Evolutionary conservation across 2,113 vertebrate genomes (phyloP).

Genomic region (Platysternon megacephalum): DNA sequence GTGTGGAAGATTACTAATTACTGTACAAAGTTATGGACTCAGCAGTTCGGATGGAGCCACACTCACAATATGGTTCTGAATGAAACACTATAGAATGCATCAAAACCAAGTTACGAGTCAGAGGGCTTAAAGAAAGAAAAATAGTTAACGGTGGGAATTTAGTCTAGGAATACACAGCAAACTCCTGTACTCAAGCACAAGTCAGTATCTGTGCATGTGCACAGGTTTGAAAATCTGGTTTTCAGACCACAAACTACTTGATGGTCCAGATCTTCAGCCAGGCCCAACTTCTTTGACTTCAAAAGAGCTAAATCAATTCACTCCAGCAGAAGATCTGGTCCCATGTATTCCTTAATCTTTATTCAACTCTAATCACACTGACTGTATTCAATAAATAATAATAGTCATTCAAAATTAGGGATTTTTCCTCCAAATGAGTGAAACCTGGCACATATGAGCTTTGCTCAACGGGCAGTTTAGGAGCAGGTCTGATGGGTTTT

Average conservation of each 20-base stretch:
- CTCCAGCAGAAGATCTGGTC: neutral
- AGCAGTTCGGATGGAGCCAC: neutral
- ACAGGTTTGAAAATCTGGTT: neutral
- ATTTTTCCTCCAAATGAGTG: neutral
- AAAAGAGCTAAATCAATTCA: neutral
- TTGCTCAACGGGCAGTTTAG: neutral
- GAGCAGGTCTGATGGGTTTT: neutral
- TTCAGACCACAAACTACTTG: neutral
- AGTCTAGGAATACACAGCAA: conserved; percentile 57
- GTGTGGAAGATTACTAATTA: neutral
- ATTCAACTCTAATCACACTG: neutral
- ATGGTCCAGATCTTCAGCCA: neutral
- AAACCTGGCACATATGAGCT: neutral
- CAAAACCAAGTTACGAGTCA: neutral
- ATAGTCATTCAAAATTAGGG: neutral
- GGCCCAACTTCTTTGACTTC: neutral
- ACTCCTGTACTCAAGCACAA: neutral
- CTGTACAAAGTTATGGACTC: neutral
- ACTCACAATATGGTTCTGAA: conserved; percentile 8
- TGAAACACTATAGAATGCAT: neutral
- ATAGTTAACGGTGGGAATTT: conserved; percentile 58
- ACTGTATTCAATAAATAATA: neutral
- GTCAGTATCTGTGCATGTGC: neutral
- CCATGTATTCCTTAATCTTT: neutral
- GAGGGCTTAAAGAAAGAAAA: conserved; percentile 60